These are phyloP conservation scores for Coenobita brevimanus DNA, from an alignment of 1,140 invertebrate genomes.

Conservation along the genomic window DNA sequence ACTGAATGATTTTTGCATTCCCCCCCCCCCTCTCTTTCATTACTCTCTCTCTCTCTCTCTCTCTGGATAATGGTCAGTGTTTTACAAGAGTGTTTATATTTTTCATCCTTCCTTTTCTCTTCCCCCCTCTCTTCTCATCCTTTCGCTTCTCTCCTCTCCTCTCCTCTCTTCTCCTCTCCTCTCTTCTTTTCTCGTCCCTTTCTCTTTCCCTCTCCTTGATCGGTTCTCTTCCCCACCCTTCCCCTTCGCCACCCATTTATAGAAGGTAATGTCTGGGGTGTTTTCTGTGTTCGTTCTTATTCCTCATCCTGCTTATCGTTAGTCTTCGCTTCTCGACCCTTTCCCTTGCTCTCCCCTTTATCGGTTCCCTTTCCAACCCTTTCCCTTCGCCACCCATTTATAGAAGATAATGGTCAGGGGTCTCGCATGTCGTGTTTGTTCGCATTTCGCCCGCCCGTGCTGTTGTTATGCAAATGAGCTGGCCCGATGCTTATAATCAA, in stretches of 20 bases:
- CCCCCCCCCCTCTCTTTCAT: too few relatives aligned
- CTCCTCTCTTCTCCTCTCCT: not conserved
- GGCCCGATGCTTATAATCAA: slow-evolving; percentile 31
- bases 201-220: not conserved
- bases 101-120: not conserved
- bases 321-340: not conserved
- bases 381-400: not conserved
- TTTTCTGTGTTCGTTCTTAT: not conserved
- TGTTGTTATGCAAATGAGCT: slow-evolving; percentile 40
- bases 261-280: not conserved
- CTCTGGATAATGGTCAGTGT: too few relatives aligned
- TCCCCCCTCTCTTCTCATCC: not conserved
- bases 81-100: too few relatives aligned
- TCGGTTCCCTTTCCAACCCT: not conserved
- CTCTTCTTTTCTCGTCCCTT: not conserved
- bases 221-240: not conserved
- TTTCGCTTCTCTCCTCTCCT: not conserved
- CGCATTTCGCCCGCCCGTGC: not conserved
- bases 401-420: too few relatives aligned
- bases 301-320: not conserved
- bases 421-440: too few relatives aligned
- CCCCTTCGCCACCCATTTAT: not conserved
- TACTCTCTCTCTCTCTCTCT: too few relatives aligned
- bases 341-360: not conserved
- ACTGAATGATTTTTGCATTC: too few relatives aligned